Percentiles rank a stretch among this genome's conserved stretches.
These are phyloP conservation scores for Sialis fuliginosa DNA, from an alignment of 2,888 invertebrate species.

Conservation along the genomic window DNA sequence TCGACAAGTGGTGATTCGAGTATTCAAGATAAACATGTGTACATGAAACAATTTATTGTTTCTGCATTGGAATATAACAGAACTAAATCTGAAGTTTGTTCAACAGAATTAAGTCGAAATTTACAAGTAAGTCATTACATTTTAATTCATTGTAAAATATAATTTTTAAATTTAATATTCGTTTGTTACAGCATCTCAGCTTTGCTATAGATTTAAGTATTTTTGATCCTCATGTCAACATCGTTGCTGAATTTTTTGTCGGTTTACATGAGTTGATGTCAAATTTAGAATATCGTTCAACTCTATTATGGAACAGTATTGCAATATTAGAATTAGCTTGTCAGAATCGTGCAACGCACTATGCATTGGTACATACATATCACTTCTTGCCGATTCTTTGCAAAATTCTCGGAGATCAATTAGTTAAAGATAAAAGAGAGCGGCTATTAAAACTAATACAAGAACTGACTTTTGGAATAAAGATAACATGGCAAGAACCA, in stretches of 20 bases:
- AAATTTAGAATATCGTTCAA: conserved; percentile 32
- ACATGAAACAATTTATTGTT: conserved; percentile 34
- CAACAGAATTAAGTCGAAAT: conserved; percentile 33
- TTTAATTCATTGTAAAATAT: neutral
- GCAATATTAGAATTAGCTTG: conserved; percentile 45
- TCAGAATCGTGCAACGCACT: conserved; percentile 39
- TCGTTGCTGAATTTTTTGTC: conserved; percentile 48
- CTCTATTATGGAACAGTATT: conserved; percentile 44
- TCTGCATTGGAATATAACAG: conserved; percentile 33
- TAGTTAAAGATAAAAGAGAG: conserved; percentile 44
- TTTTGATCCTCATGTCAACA: conserved; percentile 45
- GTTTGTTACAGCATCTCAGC: conserved; percentile 37
- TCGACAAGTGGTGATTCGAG: no score
- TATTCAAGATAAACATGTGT: conserved; percentile 8
- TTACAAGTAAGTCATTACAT: conserved; percentile 26
- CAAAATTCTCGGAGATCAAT: conserved; percentile 36
- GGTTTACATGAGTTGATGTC: conserved; percentile 46
- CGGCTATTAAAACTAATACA: conserved; percentile 44
- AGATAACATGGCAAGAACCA: conserved; percentile 65
- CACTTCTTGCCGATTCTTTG: conserved; percentile 50
- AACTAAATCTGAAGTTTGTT: conserved; percentile 31
- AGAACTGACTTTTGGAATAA: conserved; percentile 59
- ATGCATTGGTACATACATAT: conserved; percentile 47
- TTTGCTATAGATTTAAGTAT: conserved; percentile 42
- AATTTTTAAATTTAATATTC: neutral